Percentiles rank a stretch among this genome's conserved stretches.
These are phyloP conservation scores for Lepas anatifera DNA, from an alignment of 2,888 invertebrate species.

Conservation along the genomic window DNA sequence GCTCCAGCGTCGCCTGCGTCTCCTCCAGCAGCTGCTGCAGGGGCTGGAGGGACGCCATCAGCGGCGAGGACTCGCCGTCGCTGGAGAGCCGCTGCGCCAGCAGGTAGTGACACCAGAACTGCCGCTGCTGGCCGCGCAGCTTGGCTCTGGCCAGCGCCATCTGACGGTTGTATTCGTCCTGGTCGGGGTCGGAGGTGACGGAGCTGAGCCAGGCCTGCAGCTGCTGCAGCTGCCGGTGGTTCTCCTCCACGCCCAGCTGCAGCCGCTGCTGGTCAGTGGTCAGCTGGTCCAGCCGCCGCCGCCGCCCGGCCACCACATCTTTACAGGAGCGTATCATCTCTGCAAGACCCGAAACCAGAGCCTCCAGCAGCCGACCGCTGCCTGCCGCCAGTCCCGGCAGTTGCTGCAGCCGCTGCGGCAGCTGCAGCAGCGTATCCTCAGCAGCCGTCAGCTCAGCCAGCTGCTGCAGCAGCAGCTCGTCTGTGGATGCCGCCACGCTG, in stretches of 20 bases:
- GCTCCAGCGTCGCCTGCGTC: neutral
- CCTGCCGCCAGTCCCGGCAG: neutral
- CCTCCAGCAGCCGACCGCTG: neutral
- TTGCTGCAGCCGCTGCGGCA: neutral
- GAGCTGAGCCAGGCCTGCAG: neutral
- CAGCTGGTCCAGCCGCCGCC: neutral
- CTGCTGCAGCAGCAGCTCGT: neutral
- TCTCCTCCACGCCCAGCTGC: neutral
- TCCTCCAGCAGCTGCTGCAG: neutral
- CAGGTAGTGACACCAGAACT: conserved; percentile 1
- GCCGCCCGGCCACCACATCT: neutral
- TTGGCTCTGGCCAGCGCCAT: neutral
- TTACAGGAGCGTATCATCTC: neutral
- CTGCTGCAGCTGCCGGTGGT: neutral
- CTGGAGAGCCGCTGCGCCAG: neutral
- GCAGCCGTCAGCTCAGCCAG: neutral
- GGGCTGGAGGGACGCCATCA: neutral
- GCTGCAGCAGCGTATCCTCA: neutral
- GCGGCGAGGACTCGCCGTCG: neutral
- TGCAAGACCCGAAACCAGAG: neutral
- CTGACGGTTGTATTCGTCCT: neutral
- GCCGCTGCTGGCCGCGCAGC: neutral
- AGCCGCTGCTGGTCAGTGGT: neutral
- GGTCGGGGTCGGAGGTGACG: neutral
- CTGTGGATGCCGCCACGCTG: neutral